Percentiles rank a stretch among this genome's conserved stretches.
Conservation (phyloP, 2,888 invertebrate species). For the Tiliacea citrago region DNA sequence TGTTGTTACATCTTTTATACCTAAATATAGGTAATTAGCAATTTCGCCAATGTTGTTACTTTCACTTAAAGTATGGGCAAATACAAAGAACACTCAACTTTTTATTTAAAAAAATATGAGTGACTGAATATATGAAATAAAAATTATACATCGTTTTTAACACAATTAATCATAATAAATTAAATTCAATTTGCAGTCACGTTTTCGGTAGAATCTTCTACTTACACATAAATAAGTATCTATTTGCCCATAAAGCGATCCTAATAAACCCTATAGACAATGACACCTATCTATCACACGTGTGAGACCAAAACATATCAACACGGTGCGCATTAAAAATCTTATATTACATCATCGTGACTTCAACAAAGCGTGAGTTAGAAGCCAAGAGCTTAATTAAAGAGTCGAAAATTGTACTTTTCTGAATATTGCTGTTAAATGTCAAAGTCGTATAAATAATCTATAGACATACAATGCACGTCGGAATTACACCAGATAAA, state of each 20-base stretch:
- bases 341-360: conserved; percentile 71
- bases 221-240: conserved; percentile 61
- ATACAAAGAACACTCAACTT: conserved; percentile 42
- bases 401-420: conserved; percentile 58
- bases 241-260: conserved; percentile 59
- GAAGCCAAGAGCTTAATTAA: conserved; percentile 9
- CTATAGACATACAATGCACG: conserved; percentile 16
- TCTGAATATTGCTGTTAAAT: conserved; percentile 26
- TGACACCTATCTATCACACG: conserved; percentile 57
- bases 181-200: conserved; percentile 61
- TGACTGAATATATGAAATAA: conserved; percentile 51
- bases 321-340: conserved; percentile 69
- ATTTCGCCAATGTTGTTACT: conserved; percentile 53
- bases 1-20: conserved; percentile 57
- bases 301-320: conserved; percentile 64
- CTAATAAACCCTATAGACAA: conserved; percentile 48
- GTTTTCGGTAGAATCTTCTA: conserved; percentile 51
- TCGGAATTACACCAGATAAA: conserved; percentile 10
- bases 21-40: conserved; percentile 60
- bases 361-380: conserved; percentile 53
- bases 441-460: conserved; percentile 42
- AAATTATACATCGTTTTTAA: conserved; percentile 49
- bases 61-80: conserved; percentile 61
- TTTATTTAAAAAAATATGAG: conserved; percentile 51
- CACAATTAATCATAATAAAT: conserved; percentile 49